Conservation (phyloP, 2,888 invertebrate species). For the Pinctada fucata region DNA sequence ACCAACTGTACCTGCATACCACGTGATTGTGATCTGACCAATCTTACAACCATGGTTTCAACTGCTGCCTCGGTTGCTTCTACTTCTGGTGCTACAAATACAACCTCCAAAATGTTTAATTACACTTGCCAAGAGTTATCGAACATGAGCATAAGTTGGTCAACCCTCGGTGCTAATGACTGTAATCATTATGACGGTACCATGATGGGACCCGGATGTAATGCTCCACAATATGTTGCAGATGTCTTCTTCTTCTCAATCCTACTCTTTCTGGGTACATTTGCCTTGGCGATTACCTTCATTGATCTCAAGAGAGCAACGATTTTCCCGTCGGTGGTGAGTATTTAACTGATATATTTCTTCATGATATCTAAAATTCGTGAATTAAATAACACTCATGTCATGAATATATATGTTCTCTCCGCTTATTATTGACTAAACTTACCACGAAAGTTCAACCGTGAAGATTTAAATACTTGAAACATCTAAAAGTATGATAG, state of each 20-base stretch:
- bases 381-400: too few relatives aligned
- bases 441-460: too few relatives aligned
- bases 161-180: conserved; percentile 16
- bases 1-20: conserved; percentile 47
- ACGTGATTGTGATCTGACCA: conserved; percentile 34
- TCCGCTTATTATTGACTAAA: too few relatives aligned
- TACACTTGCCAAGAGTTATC: conserved; percentile 28
- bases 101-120: conserved; percentile 33
- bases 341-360: conserved; percentile 4
- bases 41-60: conserved; percentile 10
- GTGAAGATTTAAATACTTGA: too few relatives aligned
- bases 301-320: conserved; percentile 95
- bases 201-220: conserved; percentile 78
- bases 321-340: conserved; percentile 93
- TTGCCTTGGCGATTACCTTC: conserved; percentile 89
- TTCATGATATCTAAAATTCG: too few relatives aligned
- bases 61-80: conserved; percentile 7
- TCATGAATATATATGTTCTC: too few relatives aligned
- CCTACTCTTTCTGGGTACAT: conserved; percentile 93
- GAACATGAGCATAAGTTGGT: conserved; percentile 33
- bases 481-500: too few relatives aligned
- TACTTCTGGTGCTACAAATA: neutral
- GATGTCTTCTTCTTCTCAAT: conserved; percentile 96
- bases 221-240: conserved; percentile 44
- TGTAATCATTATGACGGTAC: conserved; percentile 45